These are phyloP conservation scores for Leuciscus idus DNA, from an alignment of 2,113 vertebrate species.

Conservation along the genomic window DNA sequence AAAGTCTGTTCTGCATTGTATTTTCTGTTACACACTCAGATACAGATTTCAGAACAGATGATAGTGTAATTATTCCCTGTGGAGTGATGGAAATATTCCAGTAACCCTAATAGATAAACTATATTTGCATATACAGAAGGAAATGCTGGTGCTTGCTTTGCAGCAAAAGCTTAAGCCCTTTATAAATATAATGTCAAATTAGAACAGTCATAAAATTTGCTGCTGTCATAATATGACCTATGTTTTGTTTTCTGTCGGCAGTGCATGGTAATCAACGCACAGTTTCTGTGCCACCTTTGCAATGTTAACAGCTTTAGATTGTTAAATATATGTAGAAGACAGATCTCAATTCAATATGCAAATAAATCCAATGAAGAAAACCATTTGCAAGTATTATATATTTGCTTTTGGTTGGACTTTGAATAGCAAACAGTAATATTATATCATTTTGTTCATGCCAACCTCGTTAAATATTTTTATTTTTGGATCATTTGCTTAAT, in stretches of 20 bases:
- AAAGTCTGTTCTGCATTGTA: neutral
- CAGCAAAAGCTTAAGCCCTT: neutral
- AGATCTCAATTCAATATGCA: neutral
- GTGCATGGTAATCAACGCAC: neutral
- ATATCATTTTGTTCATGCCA: neutral
- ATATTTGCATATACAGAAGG: neutral
- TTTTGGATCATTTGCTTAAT: neutral
- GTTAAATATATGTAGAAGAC: neutral
- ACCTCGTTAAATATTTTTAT: neutral
- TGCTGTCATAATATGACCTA: neutral
- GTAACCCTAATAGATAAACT: neutral
- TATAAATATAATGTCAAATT: constrained; percentile 4
- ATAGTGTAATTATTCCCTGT: constrained; percentile 13
- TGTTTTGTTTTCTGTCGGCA: neutral
- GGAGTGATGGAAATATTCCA: constrained; percentile 7
- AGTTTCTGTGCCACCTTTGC: neutral
- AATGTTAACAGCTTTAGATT: neutral
- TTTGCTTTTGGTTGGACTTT: neutral
- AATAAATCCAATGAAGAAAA: neutral
- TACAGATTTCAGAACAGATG: constrained; percentile 9
- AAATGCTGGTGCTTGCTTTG: neutral
- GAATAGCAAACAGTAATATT: neutral
- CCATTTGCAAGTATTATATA: neutral
- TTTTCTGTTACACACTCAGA: neutral
- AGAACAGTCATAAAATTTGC: neutral